Conservation (phyloP, 2,888 invertebrate species). For the Halocaridina rubra region DNA sequence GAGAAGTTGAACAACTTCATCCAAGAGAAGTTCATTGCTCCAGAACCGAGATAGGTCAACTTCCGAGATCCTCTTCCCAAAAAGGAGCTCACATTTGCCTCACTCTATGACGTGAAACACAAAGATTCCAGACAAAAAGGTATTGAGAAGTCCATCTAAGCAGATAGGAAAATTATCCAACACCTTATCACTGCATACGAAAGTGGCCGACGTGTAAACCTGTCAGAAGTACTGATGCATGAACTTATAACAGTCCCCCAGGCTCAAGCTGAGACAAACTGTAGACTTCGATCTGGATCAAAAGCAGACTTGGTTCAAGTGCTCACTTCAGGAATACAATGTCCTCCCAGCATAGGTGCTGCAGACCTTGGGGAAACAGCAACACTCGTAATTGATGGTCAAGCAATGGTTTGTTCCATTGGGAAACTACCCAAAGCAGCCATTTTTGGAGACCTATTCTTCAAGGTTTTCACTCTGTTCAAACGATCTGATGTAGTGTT, state of each 20-base stretch:
- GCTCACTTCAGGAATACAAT: not conserved
- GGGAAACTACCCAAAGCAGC: not conserved
- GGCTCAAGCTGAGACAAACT: not conserved
- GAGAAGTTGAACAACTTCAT: not conserved
- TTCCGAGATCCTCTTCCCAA: not conserved
- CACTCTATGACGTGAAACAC: not conserved
- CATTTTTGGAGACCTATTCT: not conserved
- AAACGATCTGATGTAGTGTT: not conserved
- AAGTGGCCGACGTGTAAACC: not conserved
- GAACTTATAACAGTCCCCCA: not conserved
- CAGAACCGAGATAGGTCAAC: not conserved
- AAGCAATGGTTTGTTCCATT: not conserved
- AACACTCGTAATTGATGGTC: not conserved
- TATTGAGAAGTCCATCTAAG: not conserved
- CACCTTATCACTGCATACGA: not conserved
- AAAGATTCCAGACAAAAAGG: not conserved
- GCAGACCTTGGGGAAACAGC: not conserved
- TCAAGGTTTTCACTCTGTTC: not conserved
- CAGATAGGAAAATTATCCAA: not conserved
- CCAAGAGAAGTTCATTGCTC: too few species aligned
- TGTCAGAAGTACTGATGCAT: conserved; percentile 13
- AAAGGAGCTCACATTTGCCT: not conserved
- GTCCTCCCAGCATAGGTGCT: too few species aligned
- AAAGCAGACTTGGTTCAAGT: conserved; percentile 9
- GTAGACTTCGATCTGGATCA: not conserved